A percentile compares a stretch with the other conserved stretches of the same genome.
phyloP scores from a whole-genome alignment of 2,113 vertebrate species.

The Turnix velox region DNA sequence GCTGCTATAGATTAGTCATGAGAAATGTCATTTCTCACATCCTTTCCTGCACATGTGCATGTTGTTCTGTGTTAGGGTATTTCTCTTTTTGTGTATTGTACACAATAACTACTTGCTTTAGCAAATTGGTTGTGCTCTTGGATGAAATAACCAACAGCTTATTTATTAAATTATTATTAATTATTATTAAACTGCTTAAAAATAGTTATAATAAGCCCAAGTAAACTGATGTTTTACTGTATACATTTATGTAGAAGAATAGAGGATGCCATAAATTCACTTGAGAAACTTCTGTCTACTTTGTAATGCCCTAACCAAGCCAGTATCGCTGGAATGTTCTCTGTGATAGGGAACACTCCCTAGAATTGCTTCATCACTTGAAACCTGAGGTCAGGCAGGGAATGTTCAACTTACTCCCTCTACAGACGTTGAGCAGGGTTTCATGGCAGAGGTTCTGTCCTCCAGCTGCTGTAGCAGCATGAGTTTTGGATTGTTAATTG shows the following conservation, averaged over 20 bases:
- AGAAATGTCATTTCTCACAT: not conserved
- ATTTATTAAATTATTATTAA: no score
- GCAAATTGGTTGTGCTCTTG: not conserved
- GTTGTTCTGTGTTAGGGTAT: not conserved
- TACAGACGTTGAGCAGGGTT: conserved; percentile 13
- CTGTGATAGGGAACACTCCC: conserved; percentile 53
- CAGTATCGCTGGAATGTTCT: conserved; percentile 46
- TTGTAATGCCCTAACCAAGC: conserved; percentile 17
- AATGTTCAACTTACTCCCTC: not conserved
- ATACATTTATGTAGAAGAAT: not conserved
- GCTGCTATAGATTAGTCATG: not conserved
- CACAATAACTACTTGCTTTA: not conserved
- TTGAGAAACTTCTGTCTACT: not conserved
- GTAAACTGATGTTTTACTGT: not conserved
- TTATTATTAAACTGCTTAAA: conserved; percentile 12
- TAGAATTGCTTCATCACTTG: conserved; percentile 45
- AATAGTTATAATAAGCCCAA: not conserved
- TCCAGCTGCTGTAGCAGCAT: not conserved
- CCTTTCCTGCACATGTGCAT: not conserved
- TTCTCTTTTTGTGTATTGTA: not conserved
- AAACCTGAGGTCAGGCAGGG: conserved; percentile 40
- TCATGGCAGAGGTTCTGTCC: not conserved
- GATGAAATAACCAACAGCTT: conserved; percentile 21
- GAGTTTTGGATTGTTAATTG: not conserved
- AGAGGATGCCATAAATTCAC: not conserved